Conservation (phyloP, 2,113 vertebrate species). For the Anguilla japonica region DNA sequence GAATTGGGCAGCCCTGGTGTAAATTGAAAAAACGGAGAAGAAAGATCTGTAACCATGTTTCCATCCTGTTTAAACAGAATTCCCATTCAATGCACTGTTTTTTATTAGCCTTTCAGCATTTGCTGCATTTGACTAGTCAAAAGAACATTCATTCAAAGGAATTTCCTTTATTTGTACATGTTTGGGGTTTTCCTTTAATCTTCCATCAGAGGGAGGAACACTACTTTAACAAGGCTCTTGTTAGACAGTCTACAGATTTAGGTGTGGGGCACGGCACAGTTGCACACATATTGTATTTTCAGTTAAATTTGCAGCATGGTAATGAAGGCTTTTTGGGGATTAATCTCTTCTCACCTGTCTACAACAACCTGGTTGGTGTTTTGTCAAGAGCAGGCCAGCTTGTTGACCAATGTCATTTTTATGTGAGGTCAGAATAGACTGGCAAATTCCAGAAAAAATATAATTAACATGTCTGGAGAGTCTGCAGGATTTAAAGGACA, state of each 20-base stretch:
- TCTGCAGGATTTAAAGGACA: conserved; percentile 26
- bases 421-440: conserved; percentile 46
- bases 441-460: conserved; percentile 51
- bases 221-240: background rate
- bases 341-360: conserved; percentile 12
- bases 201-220: too few relatives aligned
- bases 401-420: conserved; percentile 51
- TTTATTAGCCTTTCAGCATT: too few relatives aligned
- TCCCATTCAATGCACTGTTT: background rate
- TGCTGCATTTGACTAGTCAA: too few relatives aligned
- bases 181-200: background rate
- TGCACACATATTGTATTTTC: background rate
- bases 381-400: conserved; percentile 42
- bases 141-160: too few relatives aligned
- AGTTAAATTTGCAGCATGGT: background rate
- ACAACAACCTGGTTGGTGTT: conserved; percentile 20
- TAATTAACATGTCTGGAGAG: conserved; percentile 48
- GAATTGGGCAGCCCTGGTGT: too few relatives aligned
- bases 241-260: too few relatives aligned
- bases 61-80: background rate
- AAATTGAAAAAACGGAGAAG: too few relatives aligned
- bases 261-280: too few relatives aligned
- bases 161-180: background rate
- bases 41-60: background rate
- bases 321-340: background rate